phyloP scores from a whole-genome alignment of 2,113 vertebrate genomes.

The Ailuropoda melanoleuca region DNA sequence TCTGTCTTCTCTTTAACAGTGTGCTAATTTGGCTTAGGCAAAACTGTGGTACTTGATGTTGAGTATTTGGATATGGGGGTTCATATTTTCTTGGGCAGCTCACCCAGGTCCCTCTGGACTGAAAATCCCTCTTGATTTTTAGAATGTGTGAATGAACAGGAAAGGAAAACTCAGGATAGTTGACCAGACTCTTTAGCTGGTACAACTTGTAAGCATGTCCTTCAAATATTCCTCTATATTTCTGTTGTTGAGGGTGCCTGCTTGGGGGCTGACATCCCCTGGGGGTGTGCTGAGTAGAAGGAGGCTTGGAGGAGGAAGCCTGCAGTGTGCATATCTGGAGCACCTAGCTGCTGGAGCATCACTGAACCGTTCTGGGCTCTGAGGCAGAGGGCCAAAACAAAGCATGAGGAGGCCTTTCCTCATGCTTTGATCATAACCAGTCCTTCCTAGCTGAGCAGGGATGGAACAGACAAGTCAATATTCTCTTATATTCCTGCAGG shows the following conservation, averaged over 20 bases:
- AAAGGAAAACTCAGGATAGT: background rate
- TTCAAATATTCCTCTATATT: slow-evolving; percentile 2
- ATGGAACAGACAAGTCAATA: background rate
- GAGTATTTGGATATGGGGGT: background rate
- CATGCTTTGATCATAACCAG: background rate
- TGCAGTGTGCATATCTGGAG: background rate
- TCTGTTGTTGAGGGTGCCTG: background rate
- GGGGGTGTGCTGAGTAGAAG: background rate
- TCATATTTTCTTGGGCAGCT: slow-evolving; percentile 38
- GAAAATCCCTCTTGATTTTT: slow-evolving; percentile 12
- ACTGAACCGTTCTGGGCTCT: background rate
- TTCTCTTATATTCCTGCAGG: background rate
- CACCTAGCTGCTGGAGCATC: background rate
- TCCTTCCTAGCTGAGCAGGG: background rate
- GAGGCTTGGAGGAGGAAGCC: background rate
- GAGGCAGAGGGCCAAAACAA: background rate
- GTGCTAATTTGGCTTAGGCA: background rate
- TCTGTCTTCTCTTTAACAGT: background rate
- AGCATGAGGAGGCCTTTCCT: background rate
- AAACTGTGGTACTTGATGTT: background rate
- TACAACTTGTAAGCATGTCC: background rate
- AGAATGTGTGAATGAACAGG: background rate
- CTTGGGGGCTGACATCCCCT: background rate
- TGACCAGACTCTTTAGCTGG: background rate
- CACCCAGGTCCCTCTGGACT: background rate